Evolutionary conservation across 2,113 vertebrate species (phyloP).

Genomic region (Alces alces): DNA sequence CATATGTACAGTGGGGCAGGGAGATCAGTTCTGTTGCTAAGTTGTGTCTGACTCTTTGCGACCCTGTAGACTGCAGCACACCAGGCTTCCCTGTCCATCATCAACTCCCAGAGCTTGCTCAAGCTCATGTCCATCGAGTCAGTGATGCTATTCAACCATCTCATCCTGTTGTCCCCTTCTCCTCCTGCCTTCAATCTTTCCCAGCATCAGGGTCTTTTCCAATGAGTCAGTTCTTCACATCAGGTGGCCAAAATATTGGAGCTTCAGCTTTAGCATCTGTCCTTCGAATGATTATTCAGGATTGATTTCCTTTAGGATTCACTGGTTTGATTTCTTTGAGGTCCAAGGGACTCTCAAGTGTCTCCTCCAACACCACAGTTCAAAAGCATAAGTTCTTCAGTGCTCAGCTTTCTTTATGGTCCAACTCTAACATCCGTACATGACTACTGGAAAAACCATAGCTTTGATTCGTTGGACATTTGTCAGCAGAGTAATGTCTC

Average conservation of each 20-base stretch:
- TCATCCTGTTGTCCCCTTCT: not conserved
- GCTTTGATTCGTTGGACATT: not conserved
- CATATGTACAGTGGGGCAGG: accelerated
- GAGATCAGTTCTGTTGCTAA: not conserved
- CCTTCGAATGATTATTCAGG: not conserved
- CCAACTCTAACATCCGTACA: not conserved
- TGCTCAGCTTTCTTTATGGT: not conserved
- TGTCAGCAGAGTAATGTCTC: not conserved
- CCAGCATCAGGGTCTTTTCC: not conserved
- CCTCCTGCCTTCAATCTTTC: not conserved
- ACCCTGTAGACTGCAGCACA: not conserved
- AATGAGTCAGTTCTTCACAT: not conserved
- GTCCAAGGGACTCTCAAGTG: not conserved
- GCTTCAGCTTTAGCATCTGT: not conserved
- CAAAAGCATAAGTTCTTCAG: not conserved
- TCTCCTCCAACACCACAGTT: not conserved
- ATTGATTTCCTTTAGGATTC: not conserved
- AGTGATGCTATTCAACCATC: not conserved
- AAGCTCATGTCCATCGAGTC: not conserved
- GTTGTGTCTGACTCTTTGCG: not conserved
- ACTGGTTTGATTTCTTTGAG: not conserved
- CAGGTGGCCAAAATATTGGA: not conserved
- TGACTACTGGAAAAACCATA: not conserved
- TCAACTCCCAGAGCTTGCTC: not conserved
- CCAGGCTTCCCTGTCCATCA: not conserved